Base-by-base conservation (phyloP, 2,113 vertebrate genomes). In the Pimephales promelas region DNA sequence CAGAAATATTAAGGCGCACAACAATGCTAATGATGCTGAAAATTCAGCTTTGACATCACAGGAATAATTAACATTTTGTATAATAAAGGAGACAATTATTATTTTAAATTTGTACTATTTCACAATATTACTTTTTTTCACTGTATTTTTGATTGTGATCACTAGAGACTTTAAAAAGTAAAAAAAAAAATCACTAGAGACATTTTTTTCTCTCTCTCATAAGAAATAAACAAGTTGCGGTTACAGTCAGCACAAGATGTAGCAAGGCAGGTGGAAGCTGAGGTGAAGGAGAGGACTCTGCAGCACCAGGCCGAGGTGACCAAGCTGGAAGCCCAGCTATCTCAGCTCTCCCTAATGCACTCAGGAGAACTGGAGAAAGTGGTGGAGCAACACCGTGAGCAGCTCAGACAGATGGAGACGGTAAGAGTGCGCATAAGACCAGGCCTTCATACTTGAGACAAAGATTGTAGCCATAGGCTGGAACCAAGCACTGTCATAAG, bases 221-320 rank as follows among this genome's bases (percentile, higher is more conserved):
- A 79, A 99, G 98, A 96, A 13, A 92, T 96, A 0, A 86, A 92
- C 11, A 92, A 36, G 68, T 52, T 94, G 6, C 89, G 26, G 16
- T 85, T 94, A 6, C 93, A 89, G 79, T 86, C 83, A 4, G 90
- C 79, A 18, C 89, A 90, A 54, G 94, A 96, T 0, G 84, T 84
- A 13, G 93, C 92, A 0, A 52, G 43, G 14, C 94, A 95, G 73
- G 92, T 94, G 22, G 95, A 97, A 86, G 56, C 85, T 0, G 93
- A 95, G 83, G 91, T 95, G 49, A 90, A 92, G 3, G 92, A 94
- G 62, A 87, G 54, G 72, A 81, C 89, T 49, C 91, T 94, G 34
- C 94, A 96, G 73, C 90, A 94, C 66, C 91, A 91, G 81, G 83
- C 87, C 22, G 91, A 86, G 14, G 87, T 93, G 0, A 82, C 78